These are phyloP conservation scores for Deilephila porcellus DNA, from an alignment of 2,888 invertebrate genomes.

Conservation along the genomic window DNA sequence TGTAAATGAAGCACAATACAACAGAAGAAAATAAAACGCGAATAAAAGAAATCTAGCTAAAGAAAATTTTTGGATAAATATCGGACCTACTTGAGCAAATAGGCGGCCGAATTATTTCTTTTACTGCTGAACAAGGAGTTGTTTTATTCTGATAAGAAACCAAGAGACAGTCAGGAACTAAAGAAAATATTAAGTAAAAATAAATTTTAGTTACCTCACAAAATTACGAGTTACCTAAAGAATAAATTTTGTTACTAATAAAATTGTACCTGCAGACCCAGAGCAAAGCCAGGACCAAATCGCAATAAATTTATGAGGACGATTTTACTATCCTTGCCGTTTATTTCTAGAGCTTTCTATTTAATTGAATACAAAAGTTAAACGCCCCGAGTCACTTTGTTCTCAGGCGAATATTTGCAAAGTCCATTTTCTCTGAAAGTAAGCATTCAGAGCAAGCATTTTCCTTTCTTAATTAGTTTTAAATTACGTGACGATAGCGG, in stretches of 20 bases:
- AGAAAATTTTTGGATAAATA: not conserved
- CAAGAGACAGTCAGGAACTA: not conserved
- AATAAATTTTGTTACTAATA: conserved; percentile 39
- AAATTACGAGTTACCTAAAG: not conserved
- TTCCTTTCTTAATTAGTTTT: conserved; percentile 82
- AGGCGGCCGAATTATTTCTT: not conserved
- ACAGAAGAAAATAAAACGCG: not conserved
- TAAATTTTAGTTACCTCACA: not conserved
- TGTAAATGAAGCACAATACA: not conserved
- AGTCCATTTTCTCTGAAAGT: conserved; percentile 78
- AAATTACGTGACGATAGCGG: conserved; percentile 79
- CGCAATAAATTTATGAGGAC: conserved; percentile 60
- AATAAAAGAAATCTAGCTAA: not conserved
- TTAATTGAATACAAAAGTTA: conserved; percentile 83
- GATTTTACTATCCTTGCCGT: conserved; percentile 61
- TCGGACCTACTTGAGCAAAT: not conserved
- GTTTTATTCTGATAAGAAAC: no score
- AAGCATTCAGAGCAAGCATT: conserved; percentile 75
- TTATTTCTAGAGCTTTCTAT: conserved; percentile 77
- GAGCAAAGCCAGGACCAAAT: conserved; percentile 60
- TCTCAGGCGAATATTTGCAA: conserved; percentile 73
- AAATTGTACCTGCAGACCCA: conserved; percentile 42
- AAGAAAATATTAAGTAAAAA: not conserved
- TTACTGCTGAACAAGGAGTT: not conserved
- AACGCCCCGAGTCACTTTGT: conserved; percentile 74